Percentiles rank a stretch among this genome's conserved stretches.
These are phyloP conservation scores for Mystacornis crossleyi DNA, from an alignment of 2,113 vertebrate species.

Conservation along the genomic window DNA sequence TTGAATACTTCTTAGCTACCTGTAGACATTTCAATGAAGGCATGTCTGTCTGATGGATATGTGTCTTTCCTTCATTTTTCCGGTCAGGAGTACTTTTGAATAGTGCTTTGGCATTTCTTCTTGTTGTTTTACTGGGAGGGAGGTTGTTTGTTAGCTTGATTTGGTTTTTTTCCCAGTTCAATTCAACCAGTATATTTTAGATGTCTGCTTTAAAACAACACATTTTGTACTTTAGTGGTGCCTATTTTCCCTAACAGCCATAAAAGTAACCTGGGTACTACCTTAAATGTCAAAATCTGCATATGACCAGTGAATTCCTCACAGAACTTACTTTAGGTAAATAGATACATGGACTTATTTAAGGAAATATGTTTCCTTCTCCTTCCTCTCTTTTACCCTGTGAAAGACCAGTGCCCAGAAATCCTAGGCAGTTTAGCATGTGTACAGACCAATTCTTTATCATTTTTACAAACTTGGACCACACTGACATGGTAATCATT, in stretches of 20 bases:
- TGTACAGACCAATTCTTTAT: background rate
- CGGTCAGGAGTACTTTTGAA: background rate
- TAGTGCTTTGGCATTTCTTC: background rate
- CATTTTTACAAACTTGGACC: background rate
- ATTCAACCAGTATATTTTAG: background rate
- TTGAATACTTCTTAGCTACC: background rate
- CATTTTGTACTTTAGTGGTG: background rate
- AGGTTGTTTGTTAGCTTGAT: fast-evolving
- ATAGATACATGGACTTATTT: background rate
- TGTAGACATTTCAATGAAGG: background rate
- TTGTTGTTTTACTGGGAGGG: background rate
- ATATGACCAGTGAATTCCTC: background rate
- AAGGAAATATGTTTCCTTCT: background rate
- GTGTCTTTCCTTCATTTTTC: fast-evolving
- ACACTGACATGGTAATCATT: background rate
- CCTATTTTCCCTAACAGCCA: background rate
- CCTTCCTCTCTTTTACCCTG: background rate
- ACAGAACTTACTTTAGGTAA: background rate
- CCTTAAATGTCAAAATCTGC: background rate
- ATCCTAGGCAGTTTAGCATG: background rate
- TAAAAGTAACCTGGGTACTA: background rate
- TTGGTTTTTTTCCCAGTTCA: background rate
- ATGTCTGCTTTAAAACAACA: background rate
- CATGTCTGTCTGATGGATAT: background rate
- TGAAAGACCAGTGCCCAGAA: background rate